These are phyloP conservation scores for Mystacornis crossleyi DNA, from an alignment of 2,113 vertebrate species.

Conservation along the genomic window DNA sequence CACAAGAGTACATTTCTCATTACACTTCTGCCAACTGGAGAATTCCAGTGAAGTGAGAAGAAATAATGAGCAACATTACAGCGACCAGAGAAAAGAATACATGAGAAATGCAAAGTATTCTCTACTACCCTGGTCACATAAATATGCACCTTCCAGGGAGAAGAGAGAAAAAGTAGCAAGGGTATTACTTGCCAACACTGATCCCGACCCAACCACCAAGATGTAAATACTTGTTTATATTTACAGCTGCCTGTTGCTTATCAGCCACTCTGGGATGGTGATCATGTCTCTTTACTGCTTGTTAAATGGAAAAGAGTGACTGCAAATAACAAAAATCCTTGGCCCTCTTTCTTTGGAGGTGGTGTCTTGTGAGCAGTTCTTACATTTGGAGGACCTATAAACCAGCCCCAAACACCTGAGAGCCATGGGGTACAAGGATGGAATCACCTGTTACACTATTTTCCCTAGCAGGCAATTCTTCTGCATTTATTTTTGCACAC, in stretches of 20 bases:
- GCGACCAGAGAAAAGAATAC: not conserved
- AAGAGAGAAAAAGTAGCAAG: not conserved
- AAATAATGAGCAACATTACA: slow-evolving; percentile 21
- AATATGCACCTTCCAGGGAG: not conserved
- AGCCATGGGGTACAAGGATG: rapidly evolving
- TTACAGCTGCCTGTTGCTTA: not conserved
- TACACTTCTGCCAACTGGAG: slow-evolving; percentile 48
- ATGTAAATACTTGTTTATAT: not conserved
- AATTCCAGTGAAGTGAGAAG: slow-evolving; percentile 30
- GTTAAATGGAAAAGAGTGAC: not conserved
- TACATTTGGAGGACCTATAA: not conserved
- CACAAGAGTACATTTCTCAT: slow-evolving; percentile 52
- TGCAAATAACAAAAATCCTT: not conserved
- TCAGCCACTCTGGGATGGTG: not conserved
- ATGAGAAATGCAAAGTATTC: not conserved
- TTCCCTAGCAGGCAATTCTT: not conserved
- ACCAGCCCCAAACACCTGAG: not conserved
- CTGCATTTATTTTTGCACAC: not conserved
- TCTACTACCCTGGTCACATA: not conserved
- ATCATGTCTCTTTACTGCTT: not conserved
- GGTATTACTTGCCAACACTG: not conserved
- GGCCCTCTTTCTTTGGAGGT: not conserved
- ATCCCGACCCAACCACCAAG: not conserved
- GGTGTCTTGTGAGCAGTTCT: not conserved
- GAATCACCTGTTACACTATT: not conserved